Percentiles rank a stretch among this genome's conserved stretches.
Evolutionary conservation across 2,888 invertebrate genomes (phyloP).

Genomic region (Syritta pipiens): DNA sequence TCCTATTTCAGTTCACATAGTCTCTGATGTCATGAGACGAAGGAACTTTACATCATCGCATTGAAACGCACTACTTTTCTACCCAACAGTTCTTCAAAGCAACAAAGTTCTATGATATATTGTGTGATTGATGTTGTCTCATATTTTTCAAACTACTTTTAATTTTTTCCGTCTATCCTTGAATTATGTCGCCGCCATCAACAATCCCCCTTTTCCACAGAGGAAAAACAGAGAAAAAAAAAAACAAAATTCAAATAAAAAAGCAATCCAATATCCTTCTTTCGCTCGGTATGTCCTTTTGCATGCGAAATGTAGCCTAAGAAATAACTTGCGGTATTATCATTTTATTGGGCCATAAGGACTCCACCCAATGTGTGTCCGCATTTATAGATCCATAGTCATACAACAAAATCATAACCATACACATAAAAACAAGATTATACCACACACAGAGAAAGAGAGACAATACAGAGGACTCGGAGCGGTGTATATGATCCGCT

Average conservation of each 20-base stretch:
- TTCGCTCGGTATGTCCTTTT: constrained; percentile 21
- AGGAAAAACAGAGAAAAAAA: neutral
- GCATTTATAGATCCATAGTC: constrained; percentile 64
- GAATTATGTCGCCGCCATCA: constrained; percentile 42
- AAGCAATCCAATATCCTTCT: constrained; percentile 51
- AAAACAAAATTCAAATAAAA: constrained; percentile 44
- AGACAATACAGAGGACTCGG: constrained; percentile 31
- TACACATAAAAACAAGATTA: constrained; percentile 54
- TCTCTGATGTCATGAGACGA: too few relatives aligned
- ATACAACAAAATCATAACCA: constrained; percentile 60
- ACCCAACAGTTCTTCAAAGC: too few relatives aligned
- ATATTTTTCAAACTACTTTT: neutral
- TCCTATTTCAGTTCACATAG: too few relatives aligned
- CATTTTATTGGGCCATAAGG: constrained; percentile 68
- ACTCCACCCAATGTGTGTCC: constrained; percentile 64
- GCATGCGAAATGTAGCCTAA: constrained; percentile 44
- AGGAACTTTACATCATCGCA: too few relatives aligned
- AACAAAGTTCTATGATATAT: too few relatives aligned
- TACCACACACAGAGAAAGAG: constrained; percentile 29
- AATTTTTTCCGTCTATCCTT: constrained; percentile 6
- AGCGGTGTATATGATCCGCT: constrained; percentile 43
- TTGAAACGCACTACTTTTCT: too few relatives aligned
- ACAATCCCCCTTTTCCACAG: constrained; percentile 10
- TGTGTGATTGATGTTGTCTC: too few relatives aligned
- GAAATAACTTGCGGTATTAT: constrained; percentile 66